A percentile compares a stretch with the other conserved stretches of the same genome.
phyloP scores from a whole-genome alignment of 2,888 invertebrate species.

The Drosophila mimetica region DNA sequence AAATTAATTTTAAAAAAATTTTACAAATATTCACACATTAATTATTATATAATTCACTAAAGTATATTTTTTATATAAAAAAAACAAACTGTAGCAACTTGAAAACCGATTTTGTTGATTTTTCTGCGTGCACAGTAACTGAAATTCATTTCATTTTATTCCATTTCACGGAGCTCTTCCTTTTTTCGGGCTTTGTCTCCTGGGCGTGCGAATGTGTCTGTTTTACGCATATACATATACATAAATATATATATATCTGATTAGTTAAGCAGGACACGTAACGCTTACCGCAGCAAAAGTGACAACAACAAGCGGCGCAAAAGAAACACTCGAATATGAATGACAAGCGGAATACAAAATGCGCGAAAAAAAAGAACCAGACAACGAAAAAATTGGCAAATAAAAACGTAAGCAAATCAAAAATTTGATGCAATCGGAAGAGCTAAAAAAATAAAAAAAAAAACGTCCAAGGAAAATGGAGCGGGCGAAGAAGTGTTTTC shows the following conservation, averaged over 20 bases:
- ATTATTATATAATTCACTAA: too few species aligned
- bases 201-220: constrained; percentile 1
- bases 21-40: too few species aligned
- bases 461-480: neutral
- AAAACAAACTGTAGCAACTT: too few species aligned
- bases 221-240: too few species aligned
- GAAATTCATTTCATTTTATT: constrained; percentile 36
- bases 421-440: constrained; percentile 22
- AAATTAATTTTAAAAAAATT: too few species aligned
- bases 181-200: constrained; percentile 22
- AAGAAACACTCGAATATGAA: constrained; percentile 78
- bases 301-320: constrained; percentile 41
- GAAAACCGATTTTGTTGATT: neutral
- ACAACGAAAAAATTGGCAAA: constrained; percentile 26
- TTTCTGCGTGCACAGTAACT: constrained; percentile 4
- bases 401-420: constrained; percentile 45
- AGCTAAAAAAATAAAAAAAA: neutral
- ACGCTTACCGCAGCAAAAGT: constrained; percentile 67
- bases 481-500: neutral
- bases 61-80: too few species aligned
- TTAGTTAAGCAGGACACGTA: constrained; percentile 76
- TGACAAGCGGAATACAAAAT: constrained; percentile 43
- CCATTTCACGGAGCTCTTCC: constrained; percentile 30
- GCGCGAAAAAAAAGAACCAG: constrained; percentile 11
- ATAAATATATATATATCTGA: constrained; percentile 39